Evolutionary conservation across 2,797 vertebrate genomes (phyloP), one percentile per base, ranked within the genome.

Genomic region (Strix occidentalis): DNA sequence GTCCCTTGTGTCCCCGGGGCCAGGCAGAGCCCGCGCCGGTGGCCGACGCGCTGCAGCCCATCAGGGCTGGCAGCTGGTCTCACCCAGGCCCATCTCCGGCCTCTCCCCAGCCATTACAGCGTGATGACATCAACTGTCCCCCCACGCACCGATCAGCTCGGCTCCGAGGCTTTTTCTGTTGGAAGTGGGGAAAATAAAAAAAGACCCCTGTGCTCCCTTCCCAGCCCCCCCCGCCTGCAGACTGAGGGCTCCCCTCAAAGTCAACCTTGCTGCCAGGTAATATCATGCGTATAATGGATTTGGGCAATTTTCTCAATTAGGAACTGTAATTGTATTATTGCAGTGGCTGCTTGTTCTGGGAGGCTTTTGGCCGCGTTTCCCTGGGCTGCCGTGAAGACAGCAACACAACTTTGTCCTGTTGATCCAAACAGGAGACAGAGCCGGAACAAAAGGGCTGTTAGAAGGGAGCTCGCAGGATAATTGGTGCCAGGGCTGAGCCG

Each of bases 131-230:
- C 46, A 43, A 61, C 46, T 58, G 66, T 31, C 60, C 28, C 61
- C 28, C 51, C 9, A 2, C 0, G 3, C 53, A 2, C 48, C 6
- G 5, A 43, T 24, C 58, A 37, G 58, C 72, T 83, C 66, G 12
- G 23, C 41, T 7, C 66, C 5, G 24, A 11, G 18, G 14, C 46
- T 64, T 83, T 64, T 41, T 71, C 48, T 37, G 11, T 28, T n/a
- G 1, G n/a, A 43, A 41, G 41, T n/a, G 53, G 60, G 46, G 72
- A 64, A 87, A 66, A 81, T 37, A 50, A 58, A 46, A 6, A 74
- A 2, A 23, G 16, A 16, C 43, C 43, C 1, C 0, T 4, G 11
- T 23, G 24, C 33, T 48, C n/a, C 64, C 28, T 29, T 12, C 58
- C 57, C 64, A 65, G 57, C 33, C 43, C 83, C 4, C 37, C 33